Percentiles rank a stretch among this genome's conserved stretches.
These are phyloP conservation scores for Cercopithecus mitis DNA, from an alignment of 2,797 vertebrate species.

Conservation along the genomic window DNA sequence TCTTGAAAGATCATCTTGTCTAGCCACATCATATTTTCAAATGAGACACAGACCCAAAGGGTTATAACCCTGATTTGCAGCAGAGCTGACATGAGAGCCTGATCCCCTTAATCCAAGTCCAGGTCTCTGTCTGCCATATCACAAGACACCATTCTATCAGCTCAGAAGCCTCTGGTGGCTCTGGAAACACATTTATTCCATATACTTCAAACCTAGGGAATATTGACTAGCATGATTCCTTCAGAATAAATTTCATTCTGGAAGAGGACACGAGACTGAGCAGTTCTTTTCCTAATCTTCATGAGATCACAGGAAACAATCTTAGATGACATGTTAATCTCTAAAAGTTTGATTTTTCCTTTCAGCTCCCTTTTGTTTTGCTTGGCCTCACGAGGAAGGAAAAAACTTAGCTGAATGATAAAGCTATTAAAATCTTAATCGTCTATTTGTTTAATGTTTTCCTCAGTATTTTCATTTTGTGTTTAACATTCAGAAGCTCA, in stretches of 20 bases:
- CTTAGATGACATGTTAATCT: not conserved
- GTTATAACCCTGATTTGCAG: not conserved
- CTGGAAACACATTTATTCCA: not conserved
- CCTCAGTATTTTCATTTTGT: conserved; percentile 62
- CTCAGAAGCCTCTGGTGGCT: not conserved
- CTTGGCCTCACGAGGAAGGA: conserved; percentile 49
- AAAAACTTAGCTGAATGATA: conserved; percentile 10
- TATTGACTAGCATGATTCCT: not conserved
- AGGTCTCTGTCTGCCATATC: not conserved
- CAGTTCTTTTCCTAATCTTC: not conserved
- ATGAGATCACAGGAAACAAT: not conserved
- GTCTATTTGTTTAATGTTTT: conserved; percentile 53
- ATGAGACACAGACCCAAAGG: not conserved
- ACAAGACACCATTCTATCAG: not conserved
- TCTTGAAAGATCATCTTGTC: not conserved
- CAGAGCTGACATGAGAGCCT: not conserved
- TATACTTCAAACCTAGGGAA: not conserved
- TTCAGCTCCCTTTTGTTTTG: not conserved
- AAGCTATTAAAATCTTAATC: not conserved
- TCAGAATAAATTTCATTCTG: conserved; percentile 2
- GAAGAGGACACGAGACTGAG: not conserved
- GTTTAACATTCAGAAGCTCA: conserved; percentile 44
- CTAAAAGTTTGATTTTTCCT: conserved; percentile 52
- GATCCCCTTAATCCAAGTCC: not conserved
- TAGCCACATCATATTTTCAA: not conserved